A percentile compares a stretch with the other conserved stretches of the same genome.
These are phyloP conservation scores for Ophthalmotilapia sp. DNA, from an alignment of 2,113 vertebrate species.

Conservation along the genomic window DNA sequence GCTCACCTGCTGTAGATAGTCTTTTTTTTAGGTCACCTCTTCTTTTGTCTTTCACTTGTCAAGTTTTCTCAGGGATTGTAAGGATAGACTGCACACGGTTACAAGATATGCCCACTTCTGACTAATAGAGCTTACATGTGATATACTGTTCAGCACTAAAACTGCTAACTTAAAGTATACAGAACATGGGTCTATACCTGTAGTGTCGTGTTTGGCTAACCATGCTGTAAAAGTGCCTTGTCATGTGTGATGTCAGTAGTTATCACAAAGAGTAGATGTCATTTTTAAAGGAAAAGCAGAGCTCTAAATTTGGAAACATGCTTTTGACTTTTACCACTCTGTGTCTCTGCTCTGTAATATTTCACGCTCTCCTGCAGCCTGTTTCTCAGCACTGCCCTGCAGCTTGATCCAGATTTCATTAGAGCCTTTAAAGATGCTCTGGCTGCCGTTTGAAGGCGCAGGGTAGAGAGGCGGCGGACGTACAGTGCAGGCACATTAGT, in stretches of 20 bases:
- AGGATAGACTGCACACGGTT: neutral
- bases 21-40: neutral
- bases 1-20: neutral
- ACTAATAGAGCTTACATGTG: neutral
- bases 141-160: neutral
- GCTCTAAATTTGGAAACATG: neutral
- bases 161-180: neutral
- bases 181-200: neutral
- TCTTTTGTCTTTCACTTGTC: neutral
- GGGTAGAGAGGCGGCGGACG: neutral
- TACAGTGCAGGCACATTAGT: neutral
- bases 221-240: neutral
- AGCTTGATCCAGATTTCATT: constrained; percentile 14
- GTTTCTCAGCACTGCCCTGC: neutral
- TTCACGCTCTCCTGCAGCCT: neutral
- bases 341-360: neutral
- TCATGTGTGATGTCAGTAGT: neutral
- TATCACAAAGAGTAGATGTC: neutral
- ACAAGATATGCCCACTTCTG: neutral
- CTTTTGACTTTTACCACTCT: neutral
- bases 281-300: neutral
- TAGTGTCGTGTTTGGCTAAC: neutral
- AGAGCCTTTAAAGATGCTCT: neutral
- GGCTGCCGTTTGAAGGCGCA: neutral
- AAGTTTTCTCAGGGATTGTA: neutral